Evolutionary conservation across 2,797 vertebrate genomes (phyloP).

Genomic region (Coendou prehensilis): DNA sequence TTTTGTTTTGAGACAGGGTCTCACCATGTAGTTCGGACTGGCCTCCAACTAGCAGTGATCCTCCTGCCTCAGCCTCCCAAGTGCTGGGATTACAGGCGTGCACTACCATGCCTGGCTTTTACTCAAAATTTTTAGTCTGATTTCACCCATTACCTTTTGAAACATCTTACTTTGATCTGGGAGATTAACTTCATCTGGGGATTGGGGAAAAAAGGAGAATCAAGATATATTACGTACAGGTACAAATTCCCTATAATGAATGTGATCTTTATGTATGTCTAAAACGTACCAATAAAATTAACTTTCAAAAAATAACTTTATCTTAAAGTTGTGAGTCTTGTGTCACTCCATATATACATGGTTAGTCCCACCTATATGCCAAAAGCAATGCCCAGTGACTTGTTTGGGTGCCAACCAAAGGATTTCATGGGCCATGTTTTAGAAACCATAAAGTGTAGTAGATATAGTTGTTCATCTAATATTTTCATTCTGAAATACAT

Average conservation of each 20-base stretch:
- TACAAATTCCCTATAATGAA: background rate
- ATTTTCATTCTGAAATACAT: background rate
- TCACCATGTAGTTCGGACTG: background rate
- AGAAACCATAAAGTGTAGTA: background rate
- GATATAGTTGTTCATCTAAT: background rate
- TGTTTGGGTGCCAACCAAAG: background rate
- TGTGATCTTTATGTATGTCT: background rate
- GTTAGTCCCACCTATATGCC: background rate
- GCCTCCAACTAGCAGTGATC: background rate
- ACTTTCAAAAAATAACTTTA: background rate
- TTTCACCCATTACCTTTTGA: background rate
- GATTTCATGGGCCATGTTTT: background rate
- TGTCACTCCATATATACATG: too few species aligned
- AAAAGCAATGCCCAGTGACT: background rate
- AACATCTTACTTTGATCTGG: background rate
- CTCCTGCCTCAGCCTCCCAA: background rate
- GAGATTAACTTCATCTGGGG: background rate
- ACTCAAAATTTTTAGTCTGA: background rate
- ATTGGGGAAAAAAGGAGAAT: background rate
- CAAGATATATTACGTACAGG: background rate
- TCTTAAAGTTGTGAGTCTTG: background rate
- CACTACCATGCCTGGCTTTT: background rate
- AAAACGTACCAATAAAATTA: background rate
- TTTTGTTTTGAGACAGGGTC: background rate
- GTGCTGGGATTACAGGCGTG: background rate